Evolutionary conservation across 2,888 invertebrate species (phyloP).

Genomic region (Peribatodes rhomboidaria): DNA sequence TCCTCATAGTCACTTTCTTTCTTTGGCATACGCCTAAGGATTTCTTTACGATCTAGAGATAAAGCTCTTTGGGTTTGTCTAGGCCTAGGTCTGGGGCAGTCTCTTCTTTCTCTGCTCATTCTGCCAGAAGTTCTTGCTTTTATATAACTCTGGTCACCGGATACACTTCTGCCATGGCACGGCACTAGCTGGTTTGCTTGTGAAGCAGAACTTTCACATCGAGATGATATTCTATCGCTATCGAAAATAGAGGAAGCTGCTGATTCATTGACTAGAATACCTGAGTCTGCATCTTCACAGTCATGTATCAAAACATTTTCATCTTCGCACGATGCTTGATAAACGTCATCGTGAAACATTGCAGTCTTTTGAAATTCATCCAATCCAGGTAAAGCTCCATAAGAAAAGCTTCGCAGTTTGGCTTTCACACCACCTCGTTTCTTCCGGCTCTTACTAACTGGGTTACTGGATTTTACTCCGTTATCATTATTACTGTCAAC

Average conservation of each 20-base stretch:
- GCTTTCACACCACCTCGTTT: slow-evolving; percentile 80
- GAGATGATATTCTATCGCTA: slow-evolving; percentile 83
- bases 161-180: slow-evolving; percentile 81
- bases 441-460: slow-evolving; percentile 71
- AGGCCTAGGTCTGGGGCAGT: slow-evolving; percentile 68
- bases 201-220: slow-evolving; percentile 84
- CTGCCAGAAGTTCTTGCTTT: slow-evolving; percentile 74
- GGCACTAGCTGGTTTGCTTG: slow-evolving; percentile 72
- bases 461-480: slow-evolving; percentile 66
- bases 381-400: slow-evolving; percentile 90
- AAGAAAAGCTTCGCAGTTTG: slow-evolving; percentile 90
- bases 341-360: slow-evolving; percentile 87
- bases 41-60: slow-evolving; percentile 85
- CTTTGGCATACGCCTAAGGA: slow-evolving; percentile 81
- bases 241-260: slow-evolving; percentile 89
- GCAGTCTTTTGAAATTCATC: slow-evolving; percentile 89
- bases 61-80: slow-evolving; percentile 83
- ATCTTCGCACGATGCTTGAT: slow-evolving; percentile 81
- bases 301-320: slow-evolving; percentile 86
- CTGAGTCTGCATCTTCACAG: slow-evolving; percentile 91
- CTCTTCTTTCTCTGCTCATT: slow-evolving; percentile 75
- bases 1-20: slow-evolving; percentile 72
- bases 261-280: slow-evolving; percentile 91
- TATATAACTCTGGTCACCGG: slow-evolving; percentile 79
- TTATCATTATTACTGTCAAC: slow-evolving; percentile 63